phyloP scores from a whole-genome alignment of 1,140 invertebrate genomes.

The Lordiphosa stackelbergi region DNA sequence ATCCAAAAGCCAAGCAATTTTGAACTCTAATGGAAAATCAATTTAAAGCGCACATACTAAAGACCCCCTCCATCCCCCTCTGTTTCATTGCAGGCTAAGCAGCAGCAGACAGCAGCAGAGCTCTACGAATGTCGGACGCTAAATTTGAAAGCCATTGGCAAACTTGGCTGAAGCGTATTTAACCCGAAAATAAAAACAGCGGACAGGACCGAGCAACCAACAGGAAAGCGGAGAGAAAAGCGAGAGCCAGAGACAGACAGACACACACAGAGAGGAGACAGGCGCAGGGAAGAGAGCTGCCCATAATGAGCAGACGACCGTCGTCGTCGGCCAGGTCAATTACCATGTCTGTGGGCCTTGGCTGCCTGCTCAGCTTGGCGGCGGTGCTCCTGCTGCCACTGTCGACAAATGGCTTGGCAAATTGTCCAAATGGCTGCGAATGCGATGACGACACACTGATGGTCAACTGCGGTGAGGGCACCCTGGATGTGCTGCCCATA shows the following conservation, averaged over 20 bases:
- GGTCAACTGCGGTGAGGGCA: conserved; percentile 90
- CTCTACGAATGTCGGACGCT: conserved; percentile 64
- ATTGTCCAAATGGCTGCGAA: conserved; percentile 87
- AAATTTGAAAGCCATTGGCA: conserved; percentile 66
- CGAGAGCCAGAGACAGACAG: conserved; percentile 3
- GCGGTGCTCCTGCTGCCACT: conserved; percentile 14
- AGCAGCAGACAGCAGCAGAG: conserved; percentile 8
- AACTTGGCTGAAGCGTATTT: conserved; percentile 73
- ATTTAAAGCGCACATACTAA: conserved; percentile 57
- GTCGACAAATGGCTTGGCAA: conserved; percentile 76
- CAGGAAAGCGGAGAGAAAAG: conserved; percentile 20
- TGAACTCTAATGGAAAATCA: conserved; percentile 73
- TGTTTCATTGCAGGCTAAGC: conserved; percentile 39
- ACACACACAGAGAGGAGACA: conserved; percentile 8
- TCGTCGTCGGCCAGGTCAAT: conserved; percentile 24
- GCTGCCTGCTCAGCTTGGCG: conserved; percentile 2
- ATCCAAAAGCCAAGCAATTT: conserved; percentile 69
- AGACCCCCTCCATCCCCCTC: neutral
- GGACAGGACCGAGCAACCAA: conserved; percentile 12
- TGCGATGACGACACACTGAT: conserved; percentile 93
- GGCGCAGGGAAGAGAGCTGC: conserved; percentile 6
- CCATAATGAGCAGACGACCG: conserved; percentile 49
- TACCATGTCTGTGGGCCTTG: conserved; percentile 19
- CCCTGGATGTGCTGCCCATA: conserved; percentile 92
- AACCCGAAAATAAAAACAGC: conserved; percentile 29